Base-by-base conservation (phyloP, 2,113 vertebrate species). In the Prionailurus bengalensis region DNA sequence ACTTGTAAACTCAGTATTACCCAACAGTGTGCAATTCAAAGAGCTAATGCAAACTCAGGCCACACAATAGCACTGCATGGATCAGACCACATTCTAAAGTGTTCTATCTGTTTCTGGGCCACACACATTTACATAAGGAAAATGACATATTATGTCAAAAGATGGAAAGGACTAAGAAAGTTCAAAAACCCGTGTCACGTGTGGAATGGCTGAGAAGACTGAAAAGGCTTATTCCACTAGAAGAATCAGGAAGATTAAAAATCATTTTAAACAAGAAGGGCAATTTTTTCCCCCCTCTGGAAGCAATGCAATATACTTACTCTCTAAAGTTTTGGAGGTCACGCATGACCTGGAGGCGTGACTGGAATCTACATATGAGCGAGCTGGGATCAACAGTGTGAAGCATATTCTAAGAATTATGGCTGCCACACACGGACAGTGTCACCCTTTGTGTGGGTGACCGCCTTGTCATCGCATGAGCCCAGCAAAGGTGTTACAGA, bases 161-260 rank as follows among this genome's bases (percentile, higher is more conserved):
- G 89, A 89, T 25, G 27, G 36, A 45, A 95, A 92, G 48, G 33
- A 81, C 25, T 45, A 74, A 55, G 27, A 68, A 48, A 68, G 36
- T 23, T 92, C 86, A 76, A 92, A 74, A 84, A 80, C 81, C 2
- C 4, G 15, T 15, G n/a, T n/a, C n/a, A 21, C 71, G 36, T 51
- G 45, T 53, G 13, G 53, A 80, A 87, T 9, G 31, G 39, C 33
- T 89, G 86, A 89, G 25, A 66, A 10, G 27, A 66, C 1, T 13
- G n/a, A 68, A n/a, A 25, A 58, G 33, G 7, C 14, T 61, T 79
- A 91, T 51, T 90, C 23, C 74, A 83, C 58, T 48, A 88, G 74
- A 97, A 91, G 61, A 97, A 66, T 48, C 42, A 83, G n/a, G 76
- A 39, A 58, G 89, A 92, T 80, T 74, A n/a, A 71, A 70, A 70